Conservation (phyloP, 2,797 vertebrate genomes). For the Iguana delicatissima region DNA sequence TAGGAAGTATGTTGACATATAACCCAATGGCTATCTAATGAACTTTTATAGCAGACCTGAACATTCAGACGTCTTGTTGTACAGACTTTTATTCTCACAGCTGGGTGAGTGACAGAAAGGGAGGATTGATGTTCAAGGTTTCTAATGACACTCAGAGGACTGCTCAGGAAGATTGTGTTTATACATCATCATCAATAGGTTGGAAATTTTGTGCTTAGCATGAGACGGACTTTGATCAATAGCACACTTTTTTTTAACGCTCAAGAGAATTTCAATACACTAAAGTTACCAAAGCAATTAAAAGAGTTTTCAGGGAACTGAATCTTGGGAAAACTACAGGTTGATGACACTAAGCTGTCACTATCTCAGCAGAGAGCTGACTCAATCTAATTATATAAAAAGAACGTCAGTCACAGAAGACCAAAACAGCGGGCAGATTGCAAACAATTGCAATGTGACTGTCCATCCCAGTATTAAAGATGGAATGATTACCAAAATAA, state of each 20-base stretch:
- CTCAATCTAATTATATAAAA: slow-evolving; percentile 34
- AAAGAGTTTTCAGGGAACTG: slow-evolving; percentile 62
- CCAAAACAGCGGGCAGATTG: neutral
- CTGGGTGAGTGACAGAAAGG: slow-evolving; percentile 33
- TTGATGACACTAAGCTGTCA: slow-evolving; percentile 51
- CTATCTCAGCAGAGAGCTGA: slow-evolving; percentile 55
- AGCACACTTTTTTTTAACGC: neutral
- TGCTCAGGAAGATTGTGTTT: slow-evolving; percentile 38
- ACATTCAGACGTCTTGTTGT: slow-evolving; percentile 37
- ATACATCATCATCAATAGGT: slow-evolving; percentile 51
- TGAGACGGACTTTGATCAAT: slow-evolving; percentile 69
- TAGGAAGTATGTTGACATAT: neutral
- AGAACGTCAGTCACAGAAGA: slow-evolving; percentile 34
- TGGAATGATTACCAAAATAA: slow-evolving; percentile 33
- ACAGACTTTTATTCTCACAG: slow-evolving; percentile 12
- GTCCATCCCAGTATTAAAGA: slow-evolving; percentile 19
- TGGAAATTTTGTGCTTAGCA: slow-evolving; percentile 53
- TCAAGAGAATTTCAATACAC: slow-evolving; percentile 45
- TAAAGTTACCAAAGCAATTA: slow-evolving; percentile 67
- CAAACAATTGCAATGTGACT: neutral
- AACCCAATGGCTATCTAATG: slow-evolving; percentile 22
- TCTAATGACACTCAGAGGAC: neutral
- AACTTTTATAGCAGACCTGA: slow-evolving; percentile 5
- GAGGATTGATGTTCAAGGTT: slow-evolving; percentile 7
- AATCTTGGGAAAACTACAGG: slow-evolving; percentile 55